These are phyloP conservation scores for Caenorhabditis plicata DNA, from an alignment of 2,888 invertebrate species.

Conservation along the genomic window DNA sequence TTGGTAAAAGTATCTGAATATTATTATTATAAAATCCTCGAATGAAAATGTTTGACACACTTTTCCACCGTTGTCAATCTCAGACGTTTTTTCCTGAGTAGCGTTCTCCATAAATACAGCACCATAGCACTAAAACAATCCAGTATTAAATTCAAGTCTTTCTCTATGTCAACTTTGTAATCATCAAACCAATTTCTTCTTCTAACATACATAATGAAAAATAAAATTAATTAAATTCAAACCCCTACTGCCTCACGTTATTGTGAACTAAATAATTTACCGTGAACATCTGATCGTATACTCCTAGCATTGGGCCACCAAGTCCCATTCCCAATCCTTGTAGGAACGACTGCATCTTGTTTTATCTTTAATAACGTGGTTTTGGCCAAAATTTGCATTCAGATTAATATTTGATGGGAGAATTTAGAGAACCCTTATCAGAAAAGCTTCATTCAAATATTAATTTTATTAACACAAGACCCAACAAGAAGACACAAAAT, in stretches of 20 bases:
- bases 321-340: slow-evolving; percentile 7
- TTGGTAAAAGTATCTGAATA: slow-evolving; percentile 56
- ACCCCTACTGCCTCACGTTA: neutral
- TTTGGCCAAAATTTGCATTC: no score
- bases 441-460: no score
- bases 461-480: no score
- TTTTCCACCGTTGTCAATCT: slow-evolving; percentile 62
- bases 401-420: no score
- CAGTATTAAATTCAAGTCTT: neutral
- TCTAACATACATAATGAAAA: neutral
- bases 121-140: slow-evolving; percentile 24
- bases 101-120: slow-evolving; percentile 52
- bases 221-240: no score
- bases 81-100: slow-evolving; percentile 51
- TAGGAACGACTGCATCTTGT: slow-evolving; percentile 24
- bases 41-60: slow-evolving; percentile 16
- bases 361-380: no score
- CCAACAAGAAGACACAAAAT: no score
- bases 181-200: neutral
- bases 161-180: neutral
- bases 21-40: no score
- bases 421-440: no score
- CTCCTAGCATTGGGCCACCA: slow-evolving; percentile 6
- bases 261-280: slow-evolving; percentile 5
- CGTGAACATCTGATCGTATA: slow-evolving; percentile 18